A percentile compares a stretch with the other conserved stretches of the same genome.
Conservation (phyloP, 2,797 vertebrate species). For the Chiroxiphia lanceolata region DNA sequence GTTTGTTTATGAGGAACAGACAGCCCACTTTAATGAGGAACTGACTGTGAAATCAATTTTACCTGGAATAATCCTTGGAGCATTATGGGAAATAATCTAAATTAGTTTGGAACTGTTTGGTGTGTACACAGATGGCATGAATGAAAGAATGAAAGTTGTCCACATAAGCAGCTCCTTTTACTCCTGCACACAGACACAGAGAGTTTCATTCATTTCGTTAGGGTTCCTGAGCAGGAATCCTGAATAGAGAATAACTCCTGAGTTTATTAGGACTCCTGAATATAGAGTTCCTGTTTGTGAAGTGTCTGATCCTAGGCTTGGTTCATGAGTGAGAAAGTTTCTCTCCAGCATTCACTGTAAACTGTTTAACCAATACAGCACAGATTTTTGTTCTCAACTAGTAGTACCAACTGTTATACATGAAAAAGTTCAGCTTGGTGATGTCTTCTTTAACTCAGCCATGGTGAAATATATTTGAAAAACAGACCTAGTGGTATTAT, state of each 20-base stretch:
- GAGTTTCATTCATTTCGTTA: conserved; percentile 6
- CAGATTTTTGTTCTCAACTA: background rate
- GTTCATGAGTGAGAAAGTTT: background rate
- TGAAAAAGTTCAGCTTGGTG: background rate
- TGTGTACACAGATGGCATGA: conserved; percentile 22
- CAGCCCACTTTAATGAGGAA: background rate
- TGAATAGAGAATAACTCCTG: background rate
- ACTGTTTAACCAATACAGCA: background rate
- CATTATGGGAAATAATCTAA: background rate
- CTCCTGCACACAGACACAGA: background rate
- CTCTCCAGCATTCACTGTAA: background rate
- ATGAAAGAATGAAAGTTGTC: conserved; percentile 6
- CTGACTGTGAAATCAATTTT: background rate
- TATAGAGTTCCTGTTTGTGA: background rate
- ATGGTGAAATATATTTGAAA: background rate
- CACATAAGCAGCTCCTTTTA: background rate
- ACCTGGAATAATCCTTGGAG: background rate
- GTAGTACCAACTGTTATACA: background rate
- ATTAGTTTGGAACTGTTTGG: background rate
- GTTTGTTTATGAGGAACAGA: background rate
- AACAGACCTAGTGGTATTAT: accelerated
- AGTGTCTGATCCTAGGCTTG: background rate
- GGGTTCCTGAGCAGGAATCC: background rate
- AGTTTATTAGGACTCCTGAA: background rate
- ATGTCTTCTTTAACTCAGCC: background rate